These are phyloP conservation scores for Rachycentron canadum DNA, from an alignment of 2,797 vertebrate species.

Conservation along the genomic window DNA sequence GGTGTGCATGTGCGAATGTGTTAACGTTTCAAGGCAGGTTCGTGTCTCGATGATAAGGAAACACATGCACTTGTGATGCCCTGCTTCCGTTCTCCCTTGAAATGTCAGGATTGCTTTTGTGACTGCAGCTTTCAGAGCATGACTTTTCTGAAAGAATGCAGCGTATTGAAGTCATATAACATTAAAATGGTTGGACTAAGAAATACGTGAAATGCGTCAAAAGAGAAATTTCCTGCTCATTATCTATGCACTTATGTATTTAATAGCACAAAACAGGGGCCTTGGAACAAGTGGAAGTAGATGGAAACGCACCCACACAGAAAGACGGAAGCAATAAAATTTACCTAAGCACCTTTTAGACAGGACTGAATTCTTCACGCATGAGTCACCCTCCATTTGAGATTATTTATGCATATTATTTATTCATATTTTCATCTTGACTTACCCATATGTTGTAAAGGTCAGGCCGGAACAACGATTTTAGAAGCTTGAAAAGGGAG, in stretches of 20 bases:
- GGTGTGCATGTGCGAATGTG: not conserved
- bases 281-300: slow-evolving; percentile 31
- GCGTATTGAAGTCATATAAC: not conserved
- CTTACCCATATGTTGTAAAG: slow-evolving; percentile 59
- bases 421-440: slow-evolving; percentile 63
- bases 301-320: slow-evolving; percentile 14
- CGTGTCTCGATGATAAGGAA: slow-evolving; percentile 15
- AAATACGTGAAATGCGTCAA: too few relatives aligned
- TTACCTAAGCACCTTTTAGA: slow-evolving; percentile 44
- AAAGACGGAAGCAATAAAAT: slow-evolving; percentile 25
- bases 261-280: slow-evolving; percentile 3
- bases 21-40: slow-evolving; percentile 5
- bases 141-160: not conserved
- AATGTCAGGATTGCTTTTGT: not conserved
- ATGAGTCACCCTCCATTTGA: slow-evolving; percentile 65
- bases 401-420: slow-evolving; percentile 67
- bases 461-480: slow-evolving; percentile 46
- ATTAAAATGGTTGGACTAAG: not conserved
- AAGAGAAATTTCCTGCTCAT: not conserved
- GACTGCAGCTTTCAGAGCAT: not conserved
- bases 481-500: slow-evolving; percentile 28
- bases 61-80: not conserved
- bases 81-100: not conserved
- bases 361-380: slow-evolving; percentile 60
- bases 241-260: not conserved